Percentiles rank a stretch among this genome's conserved stretches.
These are phyloP conservation scores for Craseonycteris thonglongyai DNA, from an alignment of 2,113 vertebrate species.

Conservation along the genomic window DNA sequence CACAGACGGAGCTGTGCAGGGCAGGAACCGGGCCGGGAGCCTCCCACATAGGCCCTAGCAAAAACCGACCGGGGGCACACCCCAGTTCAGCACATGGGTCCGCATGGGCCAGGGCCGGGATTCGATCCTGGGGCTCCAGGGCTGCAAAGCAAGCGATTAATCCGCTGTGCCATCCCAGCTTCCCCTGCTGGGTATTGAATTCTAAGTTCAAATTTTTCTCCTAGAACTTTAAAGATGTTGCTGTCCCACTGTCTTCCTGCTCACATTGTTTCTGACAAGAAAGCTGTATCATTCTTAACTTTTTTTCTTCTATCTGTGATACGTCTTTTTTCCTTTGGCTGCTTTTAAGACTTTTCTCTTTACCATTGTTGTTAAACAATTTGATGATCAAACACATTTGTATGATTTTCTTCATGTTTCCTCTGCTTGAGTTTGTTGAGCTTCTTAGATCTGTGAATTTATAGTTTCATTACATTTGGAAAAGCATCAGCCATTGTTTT, in stretches of 20 bases:
- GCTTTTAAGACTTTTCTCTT: background rate
- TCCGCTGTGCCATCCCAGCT: too few species aligned
- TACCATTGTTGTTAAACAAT: background rate
- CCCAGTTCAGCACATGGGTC: too few species aligned
- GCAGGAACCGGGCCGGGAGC: too few species aligned
- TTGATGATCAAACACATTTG: background rate
- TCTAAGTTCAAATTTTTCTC: background rate
- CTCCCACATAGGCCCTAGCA: too few species aligned
- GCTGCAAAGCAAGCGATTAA: too few species aligned
- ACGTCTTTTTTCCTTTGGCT: background rate
- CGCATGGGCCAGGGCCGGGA: too few species aligned
- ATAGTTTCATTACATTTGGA: background rate
- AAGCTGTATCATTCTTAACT: background rate
- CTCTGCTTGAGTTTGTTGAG: background rate
- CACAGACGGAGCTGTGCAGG: too few species aligned
- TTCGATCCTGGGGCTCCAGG: too few species aligned
- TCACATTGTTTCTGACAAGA: background rate
- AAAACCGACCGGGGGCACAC: too few species aligned
- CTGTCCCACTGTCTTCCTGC: background rate
- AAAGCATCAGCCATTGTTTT: background rate
- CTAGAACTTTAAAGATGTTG: background rate
- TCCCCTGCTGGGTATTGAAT: background rate
- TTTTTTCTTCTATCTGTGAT: background rate
- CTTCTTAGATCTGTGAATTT: background rate
- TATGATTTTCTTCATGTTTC: background rate